These are phyloP conservation scores for Mus minutoides DNA, from an alignment of 2,797 vertebrate genomes.

Conservation along the genomic window DNA sequence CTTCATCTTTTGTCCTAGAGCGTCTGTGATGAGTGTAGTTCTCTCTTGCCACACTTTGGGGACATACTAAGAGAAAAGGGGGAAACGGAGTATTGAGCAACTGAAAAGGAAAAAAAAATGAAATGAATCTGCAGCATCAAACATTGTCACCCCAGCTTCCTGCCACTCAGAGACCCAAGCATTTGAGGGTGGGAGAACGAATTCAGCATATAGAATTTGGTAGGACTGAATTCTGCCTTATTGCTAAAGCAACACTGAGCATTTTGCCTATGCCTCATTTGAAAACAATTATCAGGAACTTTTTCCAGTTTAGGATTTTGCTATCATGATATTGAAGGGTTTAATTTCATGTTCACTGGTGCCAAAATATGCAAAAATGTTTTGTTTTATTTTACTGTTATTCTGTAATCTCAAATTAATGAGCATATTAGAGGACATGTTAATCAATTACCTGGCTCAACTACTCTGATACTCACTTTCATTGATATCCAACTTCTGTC, in stretches of 20 bases:
- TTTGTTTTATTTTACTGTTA: neutral
- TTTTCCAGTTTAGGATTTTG: constrained; percentile 47
- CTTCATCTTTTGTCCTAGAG: neutral
- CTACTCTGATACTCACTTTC: neutral
- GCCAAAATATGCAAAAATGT: neutral
- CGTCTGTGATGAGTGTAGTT: neutral
- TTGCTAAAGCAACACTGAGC: neutral
- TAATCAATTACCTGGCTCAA: neutral
- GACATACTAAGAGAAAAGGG: neutral
- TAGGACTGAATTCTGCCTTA: neutral
- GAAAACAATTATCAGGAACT: neutral
- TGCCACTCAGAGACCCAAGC: neutral
- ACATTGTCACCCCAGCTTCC: neutral
- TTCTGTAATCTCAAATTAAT: constrained; percentile 14
- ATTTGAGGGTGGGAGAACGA: neutral
- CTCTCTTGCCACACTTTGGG: neutral
- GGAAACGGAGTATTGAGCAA: neutral
- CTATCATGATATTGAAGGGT: neutral
- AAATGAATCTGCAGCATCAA: neutral
- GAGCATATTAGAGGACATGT: neutral
- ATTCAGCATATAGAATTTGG: neutral
- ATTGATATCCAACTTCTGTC: neutral
- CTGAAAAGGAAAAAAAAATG: neutral
- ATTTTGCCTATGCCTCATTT: neutral
- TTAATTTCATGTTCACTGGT: constrained; percentile 27